phyloP scores from a whole-genome alignment of 2,113 vertebrate species.

The Prionailurus viverrinus region DNA sequence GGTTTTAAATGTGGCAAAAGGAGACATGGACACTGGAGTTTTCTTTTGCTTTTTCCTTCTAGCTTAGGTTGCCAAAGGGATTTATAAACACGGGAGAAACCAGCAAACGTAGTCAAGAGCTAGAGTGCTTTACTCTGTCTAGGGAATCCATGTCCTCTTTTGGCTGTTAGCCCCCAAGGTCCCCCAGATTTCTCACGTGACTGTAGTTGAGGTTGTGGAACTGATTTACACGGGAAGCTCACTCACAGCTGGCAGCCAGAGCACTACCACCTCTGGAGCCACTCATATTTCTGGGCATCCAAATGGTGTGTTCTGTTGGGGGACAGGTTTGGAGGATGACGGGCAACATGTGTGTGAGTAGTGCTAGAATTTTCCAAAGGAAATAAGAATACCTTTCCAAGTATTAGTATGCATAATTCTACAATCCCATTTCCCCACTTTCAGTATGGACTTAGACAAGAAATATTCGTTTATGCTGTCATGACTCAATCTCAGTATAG shows the following conservation, averaged over 20 bases:
- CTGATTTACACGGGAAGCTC: slow-evolving; percentile 71
- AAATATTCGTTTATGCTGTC: slow-evolving; percentile 86
- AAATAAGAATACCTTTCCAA: slow-evolving; percentile 83
- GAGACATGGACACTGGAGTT: neutral
- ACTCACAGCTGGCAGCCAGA: slow-evolving; percentile 53
- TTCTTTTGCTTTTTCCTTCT: slow-evolving; percentile 22
- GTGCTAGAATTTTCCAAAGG: slow-evolving; percentile 81
- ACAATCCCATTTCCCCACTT: slow-evolving; percentile 85
- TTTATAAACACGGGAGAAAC: neutral
- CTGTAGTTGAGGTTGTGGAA: slow-evolving; percentile 79
- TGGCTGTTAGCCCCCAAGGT: slow-evolving; percentile 80
- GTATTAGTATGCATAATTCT: slow-evolving; percentile 82
- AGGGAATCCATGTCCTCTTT: slow-evolving; percentile 84
- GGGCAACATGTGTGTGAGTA: neutral
- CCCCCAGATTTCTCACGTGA: slow-evolving; percentile 80
- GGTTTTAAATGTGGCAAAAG: neutral
- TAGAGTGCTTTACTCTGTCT: slow-evolving; percentile 78
- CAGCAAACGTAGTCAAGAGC: neutral
- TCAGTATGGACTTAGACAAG: slow-evolving; percentile 85
- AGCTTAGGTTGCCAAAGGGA: neutral
- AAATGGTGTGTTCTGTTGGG: slow-evolving; percentile 57
- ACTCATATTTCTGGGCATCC: neutral
- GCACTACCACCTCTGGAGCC: slow-evolving; percentile 19
- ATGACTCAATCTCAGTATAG: slow-evolving; percentile 85
- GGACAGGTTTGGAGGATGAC: slow-evolving; percentile 8